Base-by-base conservation (phyloP, 1,140 invertebrate genomes). In the Frieseomelitta varia region DNA sequence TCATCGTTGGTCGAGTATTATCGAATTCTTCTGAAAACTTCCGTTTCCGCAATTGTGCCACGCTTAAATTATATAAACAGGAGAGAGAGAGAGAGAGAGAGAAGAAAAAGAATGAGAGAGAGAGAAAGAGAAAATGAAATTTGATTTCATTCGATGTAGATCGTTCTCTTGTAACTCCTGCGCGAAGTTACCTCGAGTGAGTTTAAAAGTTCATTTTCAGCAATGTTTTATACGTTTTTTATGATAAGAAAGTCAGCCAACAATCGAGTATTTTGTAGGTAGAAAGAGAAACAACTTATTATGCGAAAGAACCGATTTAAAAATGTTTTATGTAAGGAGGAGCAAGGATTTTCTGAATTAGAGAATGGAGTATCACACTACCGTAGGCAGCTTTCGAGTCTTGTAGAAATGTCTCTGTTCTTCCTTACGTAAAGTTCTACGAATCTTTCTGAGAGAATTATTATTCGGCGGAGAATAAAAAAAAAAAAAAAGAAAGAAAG, bases 171-270 rank as follows among this genome's bases (percentile, higher is more conserved):
- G 53, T 83, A 77, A 68, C 14, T 56, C 19, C 34, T 24, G 53
- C 39, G 65, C 27, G 56, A 39, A 14, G 55, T 79, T 79, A 83
- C 39, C 55, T 83, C 81, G 74, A 58, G 39, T 83, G 34, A 83
- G 53, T 83, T 82, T 65, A 15, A 82, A 58, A n/a, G 19, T 69
- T 78, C 75, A 75, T 83, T 83, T 77, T 81, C 61, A 81, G 47
- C 56, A 58, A 81, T 72, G 68, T 81, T 81, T 81, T 81, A 61
- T 78, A 83, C 81, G 61, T 69, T 83, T 83, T 77, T 78, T 78
- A 83, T 78, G 74, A 78, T 24, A 61, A 30, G 15, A 56, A 67
- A 53, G 30, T 74, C 65, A 83, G 47, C 39, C 75, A 83, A 78
- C 55, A 83, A 83, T 61, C 39, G 39, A 78, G 74, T 83, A 78